Conservation (phyloP, 2,888 invertebrate species). For the Stenurella melanura region DNA sequence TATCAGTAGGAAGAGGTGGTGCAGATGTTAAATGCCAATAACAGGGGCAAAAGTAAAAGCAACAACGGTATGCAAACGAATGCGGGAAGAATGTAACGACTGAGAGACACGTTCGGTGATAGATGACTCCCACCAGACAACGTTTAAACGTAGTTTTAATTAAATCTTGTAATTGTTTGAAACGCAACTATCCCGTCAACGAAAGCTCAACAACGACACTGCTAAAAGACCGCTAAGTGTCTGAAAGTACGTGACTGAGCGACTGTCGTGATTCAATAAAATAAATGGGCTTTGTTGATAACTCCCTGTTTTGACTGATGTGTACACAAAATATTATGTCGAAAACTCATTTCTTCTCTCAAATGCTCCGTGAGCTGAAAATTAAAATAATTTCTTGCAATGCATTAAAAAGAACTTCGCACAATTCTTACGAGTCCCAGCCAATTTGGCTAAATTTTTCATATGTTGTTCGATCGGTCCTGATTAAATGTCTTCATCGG, state of each 20-base stretch:
- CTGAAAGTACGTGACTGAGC: constrained; percentile 71
- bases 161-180: constrained; percentile 74
- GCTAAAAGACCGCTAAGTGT: constrained; percentile 72
- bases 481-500: too few species aligned
- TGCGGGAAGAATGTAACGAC: constrained; percentile 70
- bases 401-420: too few species aligned
- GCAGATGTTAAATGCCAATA: constrained; percentile 52
- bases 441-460: too few species aligned
- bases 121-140: constrained; percentile 73
- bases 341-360: constrained; percentile 49
- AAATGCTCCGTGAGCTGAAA: constrained; percentile 18
- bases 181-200: constrained; percentile 69
- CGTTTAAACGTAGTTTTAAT: constrained; percentile 74
- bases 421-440: too few species aligned
- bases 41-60: constrained; percentile 63
- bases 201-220: constrained; percentile 63
- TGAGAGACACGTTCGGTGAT: constrained; percentile 71
- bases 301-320: constrained; percentile 64
- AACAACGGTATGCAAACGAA: constrained; percentile 69
- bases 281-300: constrained; percentile 69
- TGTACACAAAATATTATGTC: constrained; percentile 59
- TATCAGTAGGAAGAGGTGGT: constrained; percentile 40
- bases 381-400: not conserved
- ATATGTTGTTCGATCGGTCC: too few species aligned
- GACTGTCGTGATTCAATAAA: constrained; percentile 72